Evolutionary conservation across 2,888 invertebrate genomes (phyloP).

Genomic region (Euspilapteryx auroguttella): DNA sequence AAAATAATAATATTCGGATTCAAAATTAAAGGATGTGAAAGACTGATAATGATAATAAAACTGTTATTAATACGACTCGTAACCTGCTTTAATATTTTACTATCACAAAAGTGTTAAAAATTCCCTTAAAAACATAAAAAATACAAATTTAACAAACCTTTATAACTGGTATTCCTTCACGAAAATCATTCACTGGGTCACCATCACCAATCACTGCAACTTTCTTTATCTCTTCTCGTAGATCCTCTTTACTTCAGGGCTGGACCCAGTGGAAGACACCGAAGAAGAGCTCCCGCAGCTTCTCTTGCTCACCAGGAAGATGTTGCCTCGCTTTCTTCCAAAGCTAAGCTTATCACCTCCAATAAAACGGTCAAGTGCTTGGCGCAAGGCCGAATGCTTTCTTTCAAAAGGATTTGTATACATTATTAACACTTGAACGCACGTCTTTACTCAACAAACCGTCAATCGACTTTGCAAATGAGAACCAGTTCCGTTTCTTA

Average conservation of each 20-base stretch:
- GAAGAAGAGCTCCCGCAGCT: conserved; percentile 25
- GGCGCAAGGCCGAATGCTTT: conserved; percentile 68
- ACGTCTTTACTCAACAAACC: not conserved
- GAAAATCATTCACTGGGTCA: conserved; percentile 26
- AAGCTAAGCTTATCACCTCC: conserved; percentile 47
- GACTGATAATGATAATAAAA: too few species aligned
- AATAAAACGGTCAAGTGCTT: conserved; percentile 65
- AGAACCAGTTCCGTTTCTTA: too few species aligned
- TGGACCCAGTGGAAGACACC: conserved; percentile 25
- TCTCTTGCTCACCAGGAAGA: conserved; percentile 20
- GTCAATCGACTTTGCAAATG: not conserved
- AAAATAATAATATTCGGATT: too few species aligned
- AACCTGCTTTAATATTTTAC: too few species aligned
- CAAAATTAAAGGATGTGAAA: too few species aligned
- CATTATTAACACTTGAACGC: too few species aligned
- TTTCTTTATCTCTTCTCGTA: conserved; percentile 31
- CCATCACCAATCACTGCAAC: conserved; percentile 16
- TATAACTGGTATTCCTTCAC: not conserved
- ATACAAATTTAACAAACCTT: too few species aligned
- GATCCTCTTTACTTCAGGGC: conserved; percentile 14
- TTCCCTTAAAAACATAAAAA: too few species aligned
- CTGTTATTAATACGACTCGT: too few species aligned
- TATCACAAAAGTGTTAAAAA: too few species aligned
- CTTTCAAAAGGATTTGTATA: conserved; percentile 72
- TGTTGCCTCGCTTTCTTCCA: conserved; percentile 23